Percentiles rank a stretch among this genome's conserved stretches.
Evolutionary conservation across 2,797 vertebrate genomes (phyloP).

Genomic region (Spea hammondii): DNA sequence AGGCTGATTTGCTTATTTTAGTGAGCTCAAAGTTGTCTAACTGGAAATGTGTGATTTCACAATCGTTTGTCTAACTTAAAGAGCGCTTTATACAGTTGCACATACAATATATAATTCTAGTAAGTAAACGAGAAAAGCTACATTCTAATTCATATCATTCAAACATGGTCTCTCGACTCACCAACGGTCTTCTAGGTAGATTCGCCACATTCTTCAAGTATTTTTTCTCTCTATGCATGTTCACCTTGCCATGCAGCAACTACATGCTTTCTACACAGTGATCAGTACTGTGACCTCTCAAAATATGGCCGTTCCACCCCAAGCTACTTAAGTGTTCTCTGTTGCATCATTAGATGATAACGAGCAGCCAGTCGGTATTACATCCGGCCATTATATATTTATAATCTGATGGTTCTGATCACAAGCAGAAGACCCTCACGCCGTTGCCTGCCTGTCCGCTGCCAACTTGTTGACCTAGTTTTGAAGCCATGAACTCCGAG

Average conservation of each 20-base stretch:
- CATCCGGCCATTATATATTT: slow-evolving; percentile 49
- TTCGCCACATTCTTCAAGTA: neutral
- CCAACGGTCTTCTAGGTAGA: neutral
- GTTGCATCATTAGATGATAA: slow-evolving; percentile 42
- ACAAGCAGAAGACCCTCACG: slow-evolving; percentile 29
- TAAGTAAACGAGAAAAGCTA: no score
- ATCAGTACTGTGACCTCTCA: slow-evolving; percentile 1
- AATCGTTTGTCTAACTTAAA: no score
- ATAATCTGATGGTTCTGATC: slow-evolving; percentile 45
- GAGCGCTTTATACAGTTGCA: no score
- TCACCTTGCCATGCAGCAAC: neutral
- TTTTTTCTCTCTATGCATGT: neutral
- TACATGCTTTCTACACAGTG: neutral
- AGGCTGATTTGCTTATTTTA: no score
- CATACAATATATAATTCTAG: no score
- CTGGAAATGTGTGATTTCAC: no score
- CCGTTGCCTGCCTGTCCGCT: slow-evolving; percentile 24
- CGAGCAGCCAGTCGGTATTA: slow-evolving; percentile 24
- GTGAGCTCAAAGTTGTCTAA: no score
- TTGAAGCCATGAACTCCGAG: slow-evolving; percentile 34
- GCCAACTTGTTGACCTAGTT: slow-evolving; percentile 45
- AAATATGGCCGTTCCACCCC: slow-evolving; percentile 1
- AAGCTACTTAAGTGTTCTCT: slow-evolving; percentile 25
- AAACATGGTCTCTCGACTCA: neutral
- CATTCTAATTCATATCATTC: no score